Conservation (phyloP, 2,888 invertebrate genomes). For the Neoitamus cyanurus region DNA sequence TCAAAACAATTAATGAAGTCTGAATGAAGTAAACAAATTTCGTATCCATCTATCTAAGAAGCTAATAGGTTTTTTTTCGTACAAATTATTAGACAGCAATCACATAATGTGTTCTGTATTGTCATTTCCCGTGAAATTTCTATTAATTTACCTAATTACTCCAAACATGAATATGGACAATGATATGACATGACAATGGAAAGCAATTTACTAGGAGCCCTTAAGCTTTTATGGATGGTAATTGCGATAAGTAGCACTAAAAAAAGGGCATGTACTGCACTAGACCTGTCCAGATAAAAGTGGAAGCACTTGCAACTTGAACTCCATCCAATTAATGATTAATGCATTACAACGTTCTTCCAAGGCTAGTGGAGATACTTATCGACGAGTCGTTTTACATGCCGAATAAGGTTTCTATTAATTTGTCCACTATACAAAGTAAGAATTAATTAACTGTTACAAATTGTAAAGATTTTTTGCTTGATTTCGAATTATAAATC, state of each 20-base stretch:
- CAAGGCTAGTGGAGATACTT: not conserved
- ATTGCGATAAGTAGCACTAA: not conserved
- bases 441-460: not conserved
- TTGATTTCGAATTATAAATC: not conserved
- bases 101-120: not conserved
- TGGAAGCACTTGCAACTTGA: not conserved
- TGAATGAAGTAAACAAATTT: too few species aligned
- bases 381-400: not conserved
- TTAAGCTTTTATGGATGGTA: not conserved
- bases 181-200: not conserved
- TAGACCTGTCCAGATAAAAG: not conserved
- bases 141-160: not conserved
- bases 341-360: not conserved
- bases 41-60: too few species aligned
- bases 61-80: not conserved
- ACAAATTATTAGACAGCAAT: not conserved
- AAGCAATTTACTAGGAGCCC: not conserved
- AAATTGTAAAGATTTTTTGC: not conserved
- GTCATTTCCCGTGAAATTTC: not conserved
- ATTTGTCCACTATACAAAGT: not conserved
- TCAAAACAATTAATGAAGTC: too few species aligned
- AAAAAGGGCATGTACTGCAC: not conserved
- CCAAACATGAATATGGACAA: not conserved
- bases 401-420: not conserved
- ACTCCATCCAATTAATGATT: not conserved